A percentile compares a stretch with the other conserved stretches of the same genome.
Conservation (phyloP, 64 coral and sea anemone genomes). For the Montipora cactus region DNA sequence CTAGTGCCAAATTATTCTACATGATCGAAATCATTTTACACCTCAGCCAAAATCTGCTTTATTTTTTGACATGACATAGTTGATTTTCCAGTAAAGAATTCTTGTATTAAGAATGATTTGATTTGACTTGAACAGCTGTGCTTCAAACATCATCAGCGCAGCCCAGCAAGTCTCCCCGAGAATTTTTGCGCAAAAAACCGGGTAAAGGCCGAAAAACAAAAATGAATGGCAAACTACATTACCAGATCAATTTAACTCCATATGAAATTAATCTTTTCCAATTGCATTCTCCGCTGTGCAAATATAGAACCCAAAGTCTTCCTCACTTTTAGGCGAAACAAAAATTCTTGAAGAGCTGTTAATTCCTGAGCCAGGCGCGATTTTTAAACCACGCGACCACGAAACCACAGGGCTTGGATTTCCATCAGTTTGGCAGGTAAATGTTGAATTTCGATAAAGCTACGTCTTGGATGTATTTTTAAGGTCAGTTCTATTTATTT, state of each 20-base stretch:
- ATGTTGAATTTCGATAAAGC: background rate
- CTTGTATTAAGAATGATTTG: too few relatives aligned
- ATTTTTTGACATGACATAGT: too few relatives aligned
- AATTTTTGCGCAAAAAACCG: too few relatives aligned
- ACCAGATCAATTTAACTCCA: background rate
- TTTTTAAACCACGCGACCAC: background rate
- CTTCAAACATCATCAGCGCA: too few relatives aligned
- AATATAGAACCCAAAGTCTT: constrained; percentile 20
- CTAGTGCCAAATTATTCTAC: too few relatives aligned
- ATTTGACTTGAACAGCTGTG: too few relatives aligned
- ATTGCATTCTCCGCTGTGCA: background rate
- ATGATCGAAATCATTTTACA: too few relatives aligned
- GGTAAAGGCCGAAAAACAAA: background rate
- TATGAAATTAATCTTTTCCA: background rate
- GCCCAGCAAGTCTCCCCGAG: too few relatives aligned
- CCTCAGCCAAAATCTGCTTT: too few relatives aligned
- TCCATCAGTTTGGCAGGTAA: constrained; percentile 10
- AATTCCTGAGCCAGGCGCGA: background rate
- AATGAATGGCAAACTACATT: too few relatives aligned
- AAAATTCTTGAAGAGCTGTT: background rate
- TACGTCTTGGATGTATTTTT: background rate
- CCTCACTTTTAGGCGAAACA: background rate
- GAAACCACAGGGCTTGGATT: background rate
- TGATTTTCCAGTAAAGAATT: too few relatives aligned
- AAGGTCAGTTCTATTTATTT: background rate